Percentiles rank a stretch among this genome's conserved stretches.
These are phyloP conservation scores for Drosophila anomalipes DNA, from an alignment of 2,888 invertebrate genomes.

Conservation along the genomic window DNA sequence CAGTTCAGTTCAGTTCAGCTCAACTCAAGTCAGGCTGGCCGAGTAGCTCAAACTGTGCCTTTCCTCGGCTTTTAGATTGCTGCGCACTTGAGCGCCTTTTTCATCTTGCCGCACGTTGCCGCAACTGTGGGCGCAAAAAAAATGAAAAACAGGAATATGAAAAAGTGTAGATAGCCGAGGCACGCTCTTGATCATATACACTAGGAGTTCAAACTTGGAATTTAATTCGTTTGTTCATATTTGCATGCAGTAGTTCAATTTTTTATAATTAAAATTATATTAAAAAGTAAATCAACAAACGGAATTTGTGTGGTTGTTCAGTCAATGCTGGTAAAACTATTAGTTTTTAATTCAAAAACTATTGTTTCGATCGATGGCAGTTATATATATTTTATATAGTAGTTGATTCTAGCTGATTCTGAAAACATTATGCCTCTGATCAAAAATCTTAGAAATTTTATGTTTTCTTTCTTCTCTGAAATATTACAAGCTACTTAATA, in stretches of 20 bases:
- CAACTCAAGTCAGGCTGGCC: not conserved
- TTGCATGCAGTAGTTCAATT: not conserved
- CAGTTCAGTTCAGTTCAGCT: not conserved
- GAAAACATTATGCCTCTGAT: no score
- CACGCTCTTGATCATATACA: not conserved
- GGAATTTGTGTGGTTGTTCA: no score
- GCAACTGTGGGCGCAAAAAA: constrained; percentile 22
- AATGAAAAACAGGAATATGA: not conserved
- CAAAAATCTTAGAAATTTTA: no score
- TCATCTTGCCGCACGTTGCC: constrained; percentile 56
- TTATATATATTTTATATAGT: no score
- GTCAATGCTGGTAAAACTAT: no score
- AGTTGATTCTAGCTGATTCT: no score
- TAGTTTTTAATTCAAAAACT: no score
- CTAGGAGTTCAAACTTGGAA: not conserved
- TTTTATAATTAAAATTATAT: no score
- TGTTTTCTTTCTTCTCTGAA: no score
- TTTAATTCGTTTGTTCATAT: not conserved
- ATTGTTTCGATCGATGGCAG: no score
- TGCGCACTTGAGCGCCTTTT: constrained; percentile 53
- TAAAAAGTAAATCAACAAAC: not conserved
- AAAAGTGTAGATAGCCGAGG: not conserved
- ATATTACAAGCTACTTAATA: no score
- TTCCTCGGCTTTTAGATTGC: constrained; percentile 29
- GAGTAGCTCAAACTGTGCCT: constrained; percentile 40